phyloP scores from a whole-genome alignment of 1,140 invertebrate genomes.

The Euschistus heros region DNA sequence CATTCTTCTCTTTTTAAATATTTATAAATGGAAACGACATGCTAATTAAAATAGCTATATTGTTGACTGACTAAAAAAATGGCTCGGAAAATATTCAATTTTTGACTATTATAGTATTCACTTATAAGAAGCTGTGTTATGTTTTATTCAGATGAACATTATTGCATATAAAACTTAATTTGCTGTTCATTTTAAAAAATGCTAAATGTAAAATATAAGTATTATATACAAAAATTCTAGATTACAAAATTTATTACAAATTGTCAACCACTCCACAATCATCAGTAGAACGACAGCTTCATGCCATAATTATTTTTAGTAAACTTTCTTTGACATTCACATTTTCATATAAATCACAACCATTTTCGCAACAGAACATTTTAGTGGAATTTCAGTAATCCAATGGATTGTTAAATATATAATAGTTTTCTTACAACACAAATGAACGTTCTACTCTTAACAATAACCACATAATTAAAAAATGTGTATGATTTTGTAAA shows the following conservation, averaged over 20 bases:
- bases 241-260: constrained; percentile 7
- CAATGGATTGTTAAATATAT: too few species aligned
- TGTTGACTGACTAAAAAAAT: not conserved
- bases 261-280: not conserved
- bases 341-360: too few species aligned
- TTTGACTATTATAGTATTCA: not conserved
- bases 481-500: too few species aligned
- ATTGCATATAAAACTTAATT: constrained; percentile 11
- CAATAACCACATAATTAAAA: too few species aligned
- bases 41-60: not conserved
- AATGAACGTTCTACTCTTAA: too few species aligned
- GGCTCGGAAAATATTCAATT: constrained; percentile 10
- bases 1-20: too few species aligned
- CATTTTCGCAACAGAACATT: too few species aligned
- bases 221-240: constrained; percentile 16
- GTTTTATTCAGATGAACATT: not conserved
- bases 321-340: too few species aligned
- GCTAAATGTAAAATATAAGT: constrained; percentile 9
- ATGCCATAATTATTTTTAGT: too few species aligned
- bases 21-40: too few species aligned
- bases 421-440: too few species aligned
- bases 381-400: too few species aligned
- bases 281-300: not conserved
- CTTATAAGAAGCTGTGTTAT: not conserved
- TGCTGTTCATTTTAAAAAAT: constrained; percentile 11